Base-by-base conservation (phyloP, 2,797 vertebrate species). In the Psittacula derbiana region DNA sequence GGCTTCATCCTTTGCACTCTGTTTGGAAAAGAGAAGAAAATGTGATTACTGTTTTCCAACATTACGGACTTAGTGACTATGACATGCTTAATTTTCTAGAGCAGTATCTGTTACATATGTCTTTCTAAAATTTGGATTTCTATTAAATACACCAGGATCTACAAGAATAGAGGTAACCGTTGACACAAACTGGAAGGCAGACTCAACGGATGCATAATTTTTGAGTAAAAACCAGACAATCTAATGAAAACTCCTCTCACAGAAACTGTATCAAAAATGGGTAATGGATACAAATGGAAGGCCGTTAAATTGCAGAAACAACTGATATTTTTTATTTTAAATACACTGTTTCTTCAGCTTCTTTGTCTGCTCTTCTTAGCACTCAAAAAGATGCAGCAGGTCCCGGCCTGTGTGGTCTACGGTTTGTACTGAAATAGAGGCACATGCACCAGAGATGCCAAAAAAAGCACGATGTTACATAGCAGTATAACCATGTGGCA, bases 1-100 rank as follows among this genome's bases (percentile, higher is more conserved):
- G 4, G 96, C 95, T 72, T 99, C 99, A 14, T 99, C 99, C 95
- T 98, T 99, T 41, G 96, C 66, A 38, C 97, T 98, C 99, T 99
- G 96, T 75, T 90, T 33, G 58, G 70, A 73, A 85, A 61, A 78
- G 76, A 40, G 65, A 64, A 25, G 73, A 88, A 87, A 88, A 76
- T 6, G 28, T 44, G 6, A 80, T 71, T 83, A 72, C 11, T 73
- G 62, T 20, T 86, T 71, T 64, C 46, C 67, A 52, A 20, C 17
- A 40, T 38, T 30, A 72, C 6, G 20, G 55, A 33, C 17, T 23
- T 83, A 38, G 10, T 70, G 46, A 58, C 41, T 47, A 62, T 6
- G 17, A 73, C 19, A 17, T 28, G 40, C 36, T 33, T 71, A 15
- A 24, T 20, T 50, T 52, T 57, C 19, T 58, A 65, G 6, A 61